phyloP scores from a whole-genome alignment of 2,888 invertebrate genomes.

The Euzetes globulus region DNA sequence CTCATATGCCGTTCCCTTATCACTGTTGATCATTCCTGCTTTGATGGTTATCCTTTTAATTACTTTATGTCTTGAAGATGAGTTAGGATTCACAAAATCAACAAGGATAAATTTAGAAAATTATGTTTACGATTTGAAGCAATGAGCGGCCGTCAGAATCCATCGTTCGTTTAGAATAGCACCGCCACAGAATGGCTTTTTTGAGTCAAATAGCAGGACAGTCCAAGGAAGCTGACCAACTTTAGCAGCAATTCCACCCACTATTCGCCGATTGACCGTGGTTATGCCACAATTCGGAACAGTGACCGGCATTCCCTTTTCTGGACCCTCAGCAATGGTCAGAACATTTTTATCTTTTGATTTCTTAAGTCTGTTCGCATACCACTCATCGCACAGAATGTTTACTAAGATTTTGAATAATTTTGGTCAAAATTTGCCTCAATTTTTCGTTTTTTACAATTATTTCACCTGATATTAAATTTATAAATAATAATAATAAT shows the following conservation, averaged over 20 bases:
- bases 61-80: not conserved
- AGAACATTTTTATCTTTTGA: not conserved
- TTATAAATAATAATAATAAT: not conserved
- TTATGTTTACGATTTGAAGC: not conserved
- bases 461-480: not conserved
- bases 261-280: not conserved
- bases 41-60: not conserved
- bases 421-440: no score
- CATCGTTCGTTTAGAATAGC: constrained; percentile 9
- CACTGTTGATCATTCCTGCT: constrained; percentile 5
- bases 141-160: not conserved
- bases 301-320: constrained; percentile 5
- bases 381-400: not conserved
- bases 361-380: not conserved
- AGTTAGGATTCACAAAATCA: no score
- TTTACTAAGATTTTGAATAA: not conserved
- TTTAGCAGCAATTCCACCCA: not conserved
- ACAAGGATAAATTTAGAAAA: not conserved
- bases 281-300: not conserved
- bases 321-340: not conserved
- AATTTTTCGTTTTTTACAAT: not conserved
- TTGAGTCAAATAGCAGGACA: not conserved
- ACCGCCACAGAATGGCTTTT: not conserved
- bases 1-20: not conserved
- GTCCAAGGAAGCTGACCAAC: not conserved